Conservation (phyloP, 2,113 vertebrate genomes). For the Leuciscus idus region DNA sequence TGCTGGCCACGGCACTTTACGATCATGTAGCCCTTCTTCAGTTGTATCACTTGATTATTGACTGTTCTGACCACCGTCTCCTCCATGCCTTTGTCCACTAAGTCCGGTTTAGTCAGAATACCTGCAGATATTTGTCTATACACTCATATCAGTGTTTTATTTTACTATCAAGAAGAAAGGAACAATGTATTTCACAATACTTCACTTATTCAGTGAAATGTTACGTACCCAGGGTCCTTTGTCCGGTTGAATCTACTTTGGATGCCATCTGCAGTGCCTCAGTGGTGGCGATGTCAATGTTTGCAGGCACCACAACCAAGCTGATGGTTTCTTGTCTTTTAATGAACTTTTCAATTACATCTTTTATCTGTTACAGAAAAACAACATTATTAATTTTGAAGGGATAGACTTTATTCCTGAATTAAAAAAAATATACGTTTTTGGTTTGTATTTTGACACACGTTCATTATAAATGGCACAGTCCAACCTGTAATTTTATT, state of each 20-base stretch:
- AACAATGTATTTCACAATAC: background rate
- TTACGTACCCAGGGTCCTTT: conserved; percentile 79
- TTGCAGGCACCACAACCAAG: conserved; percentile 82
- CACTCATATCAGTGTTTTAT: too few relatives aligned
- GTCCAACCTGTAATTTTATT: background rate
- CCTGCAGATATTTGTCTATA: conserved; percentile 62
- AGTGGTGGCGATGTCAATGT: conserved; percentile 84
- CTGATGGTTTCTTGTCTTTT: conserved; percentile 77
- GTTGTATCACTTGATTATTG: conserved; percentile 66
- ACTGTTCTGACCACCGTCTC: conserved; percentile 62
- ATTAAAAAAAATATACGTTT: background rate
- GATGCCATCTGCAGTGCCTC: conserved; percentile 84
- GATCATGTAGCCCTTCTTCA: conserved; percentile 83
- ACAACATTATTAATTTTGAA: background rate
- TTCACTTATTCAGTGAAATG: background rate
- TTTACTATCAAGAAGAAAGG: too few relatives aligned
- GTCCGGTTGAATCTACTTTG: conserved; percentile 77
- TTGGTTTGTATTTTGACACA: background rate
- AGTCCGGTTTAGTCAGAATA: conserved; percentile 82
- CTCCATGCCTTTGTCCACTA: conserved; percentile 79
- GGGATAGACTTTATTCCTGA: background rate
- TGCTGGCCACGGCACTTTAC: conserved; percentile 81
- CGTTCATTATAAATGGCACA: background rate
- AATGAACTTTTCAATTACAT: conserved; percentile 73
- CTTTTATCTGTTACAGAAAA: conserved; percentile 74